These are phyloP conservation scores for Nestor notabilis DNA, from an alignment of 2,113 vertebrate species.

Conservation along the genomic window DNA sequence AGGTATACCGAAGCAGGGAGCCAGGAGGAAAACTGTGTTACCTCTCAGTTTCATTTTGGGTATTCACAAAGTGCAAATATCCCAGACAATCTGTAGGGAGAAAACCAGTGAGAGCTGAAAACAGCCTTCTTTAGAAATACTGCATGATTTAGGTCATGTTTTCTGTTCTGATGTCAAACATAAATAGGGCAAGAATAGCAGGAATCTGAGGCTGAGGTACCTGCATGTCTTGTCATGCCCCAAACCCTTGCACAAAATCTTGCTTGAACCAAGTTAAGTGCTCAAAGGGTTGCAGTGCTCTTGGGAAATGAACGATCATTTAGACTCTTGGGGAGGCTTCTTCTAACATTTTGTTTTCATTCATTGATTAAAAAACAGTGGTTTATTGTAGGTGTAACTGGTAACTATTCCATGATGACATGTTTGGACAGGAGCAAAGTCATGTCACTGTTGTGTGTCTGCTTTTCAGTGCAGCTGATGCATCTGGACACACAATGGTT, in stretches of 20 bases:
- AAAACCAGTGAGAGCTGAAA: neutral
- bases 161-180: neutral
- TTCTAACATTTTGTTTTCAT: neutral
- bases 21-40: neutral
- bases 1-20: neutral
- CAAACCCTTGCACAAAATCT: neutral
- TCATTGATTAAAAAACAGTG: neutral
- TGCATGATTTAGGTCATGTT: neutral
- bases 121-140: neutral
- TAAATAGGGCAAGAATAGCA: neutral
- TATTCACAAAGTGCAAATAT: neutral
- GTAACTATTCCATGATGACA: neutral
- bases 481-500: neutral
- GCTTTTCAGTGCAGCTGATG: neutral
- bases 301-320: neutral
- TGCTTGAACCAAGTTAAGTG: neutral
- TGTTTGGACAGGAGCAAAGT: fast-evolving
- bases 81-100: neutral
- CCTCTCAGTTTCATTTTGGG: neutral
- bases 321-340: neutral
- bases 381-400: neutral
- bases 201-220: neutral
- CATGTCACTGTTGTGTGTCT: neutral
- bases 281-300: neutral
- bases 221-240: neutral